Base-by-base conservation (phyloP, 2,797 vertebrate species). In the Acanthurus tractus region DNA sequence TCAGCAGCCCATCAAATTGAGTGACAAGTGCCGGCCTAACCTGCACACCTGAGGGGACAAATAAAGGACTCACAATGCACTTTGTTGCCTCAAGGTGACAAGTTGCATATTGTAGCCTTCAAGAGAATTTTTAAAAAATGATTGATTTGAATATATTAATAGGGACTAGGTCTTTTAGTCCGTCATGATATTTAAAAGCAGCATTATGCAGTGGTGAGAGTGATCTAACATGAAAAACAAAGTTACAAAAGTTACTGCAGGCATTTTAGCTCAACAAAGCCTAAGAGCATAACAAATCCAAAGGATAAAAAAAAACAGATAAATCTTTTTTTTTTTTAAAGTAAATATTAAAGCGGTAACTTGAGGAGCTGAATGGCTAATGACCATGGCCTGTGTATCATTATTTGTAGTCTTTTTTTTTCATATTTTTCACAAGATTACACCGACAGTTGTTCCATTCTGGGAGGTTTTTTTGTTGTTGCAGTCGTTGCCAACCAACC, bases 1-100 rank as follows among this genome's bases (percentile, higher is more conserved):
- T 85, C 76, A 74, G 79, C 82, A 81, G 79, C 75, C 72, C 84
- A 68, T 93, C 90, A 93, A 78, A 63, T 52, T 92, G 91, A 93
- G 68, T 93, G 92, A 89, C 91, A 92, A 72, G 74, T 57, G 64
- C 46, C 62, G 69, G 80, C 79, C 68, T 61, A 84, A 87, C 83
- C 70, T 58, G 50, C 40, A 52, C 75, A 89, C 91, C 88, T 36
- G 42, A 85, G 79, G 92, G 76, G 76, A 84, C 76, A 84, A 89
- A 86, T 78, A 86, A 87, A 87, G 76, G 84, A 81, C 81, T 75
- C 67, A 56, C 79, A 59, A n/a, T 72, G 55, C 55, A 59, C 74
- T 70, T 15, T 65, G 38, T 62, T 59, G 86, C 87, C 83, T 82
- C 54, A 63, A 85, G 90, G 89, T 83, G 65, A 89, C 71, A 67